Percentiles rank a stretch among this genome's conserved stretches.
Evolutionary conservation across 2,888 invertebrate genomes (phyloP).

Genomic region (Amblyjoppa proteus): DNA sequence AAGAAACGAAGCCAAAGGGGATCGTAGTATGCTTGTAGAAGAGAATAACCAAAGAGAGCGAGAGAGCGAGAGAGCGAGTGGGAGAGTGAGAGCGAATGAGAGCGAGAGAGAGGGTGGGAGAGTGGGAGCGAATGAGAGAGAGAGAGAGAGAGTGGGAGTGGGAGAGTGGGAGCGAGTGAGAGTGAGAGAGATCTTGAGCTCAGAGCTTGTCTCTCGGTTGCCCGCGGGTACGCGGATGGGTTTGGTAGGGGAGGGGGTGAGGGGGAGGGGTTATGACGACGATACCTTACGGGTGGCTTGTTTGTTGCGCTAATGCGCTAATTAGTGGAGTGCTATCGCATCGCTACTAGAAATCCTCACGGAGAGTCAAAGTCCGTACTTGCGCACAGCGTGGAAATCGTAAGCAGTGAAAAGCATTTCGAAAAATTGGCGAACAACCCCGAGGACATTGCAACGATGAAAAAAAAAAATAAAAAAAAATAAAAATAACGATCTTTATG

Average conservation of each 20-base stretch:
- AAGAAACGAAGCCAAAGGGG: neutral
- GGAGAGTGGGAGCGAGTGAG: neutral
- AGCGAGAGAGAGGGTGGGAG: neutral
- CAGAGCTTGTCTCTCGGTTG: slow-evolving; percentile 20
- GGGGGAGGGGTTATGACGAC: slow-evolving; percentile 11
- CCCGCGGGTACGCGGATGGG: slow-evolving; percentile 5
- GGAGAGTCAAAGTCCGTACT: slow-evolving; percentile 27
- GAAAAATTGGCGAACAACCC: neutral
- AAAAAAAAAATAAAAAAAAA: neutral
- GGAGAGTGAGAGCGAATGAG: neutral
- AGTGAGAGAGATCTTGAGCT: slow-evolving; percentile 12
- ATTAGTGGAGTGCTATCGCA: slow-evolving; percentile 83
- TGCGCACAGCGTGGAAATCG: slow-evolving; percentile 29
- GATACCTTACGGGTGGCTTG: slow-evolving; percentile 74
- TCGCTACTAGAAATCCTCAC: slow-evolving; percentile 75
- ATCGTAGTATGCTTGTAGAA: neutral
- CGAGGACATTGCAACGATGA: neutral
- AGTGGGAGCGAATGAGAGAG: neutral
- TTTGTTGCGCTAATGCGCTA: slow-evolving; percentile 84
- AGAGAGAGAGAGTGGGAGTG: too few species aligned
- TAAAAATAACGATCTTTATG: neutral
- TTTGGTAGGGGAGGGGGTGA: neutral
- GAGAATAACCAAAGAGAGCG: neutral
- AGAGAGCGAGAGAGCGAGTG: too few species aligned
- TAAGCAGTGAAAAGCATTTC: slow-evolving; percentile 13